These are phyloP conservation scores for Crocodylus rhombifer DNA, from an alignment of 2,797 vertebrate genomes.

Conservation along the genomic window DNA sequence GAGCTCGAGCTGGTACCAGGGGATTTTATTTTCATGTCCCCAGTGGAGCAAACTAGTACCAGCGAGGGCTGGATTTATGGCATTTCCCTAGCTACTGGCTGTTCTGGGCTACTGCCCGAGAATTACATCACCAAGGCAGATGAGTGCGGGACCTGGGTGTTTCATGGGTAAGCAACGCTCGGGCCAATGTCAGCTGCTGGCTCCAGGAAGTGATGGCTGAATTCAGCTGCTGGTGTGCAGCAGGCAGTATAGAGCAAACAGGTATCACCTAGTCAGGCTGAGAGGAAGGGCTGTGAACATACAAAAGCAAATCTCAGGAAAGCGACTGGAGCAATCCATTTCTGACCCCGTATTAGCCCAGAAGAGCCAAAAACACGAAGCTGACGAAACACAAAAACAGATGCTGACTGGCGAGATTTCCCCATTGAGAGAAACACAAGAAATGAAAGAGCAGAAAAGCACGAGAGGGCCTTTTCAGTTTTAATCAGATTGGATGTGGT, in stretches of 20 bases:
- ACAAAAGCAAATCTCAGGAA: background rate
- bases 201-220: background rate
- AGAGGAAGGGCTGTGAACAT: background rate
- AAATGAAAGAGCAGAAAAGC: background rate
- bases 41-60: slow-evolving; percentile 91
- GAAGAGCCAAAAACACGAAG: background rate
- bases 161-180: slow-evolving; percentile 88
- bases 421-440: background rate
- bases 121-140: slow-evolving; percentile 96
- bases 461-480: background rate
- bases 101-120: slow-evolving; percentile 94
- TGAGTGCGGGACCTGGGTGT: slow-evolving; percentile 97
- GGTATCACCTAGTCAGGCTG: background rate
- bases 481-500: fast-evolving
- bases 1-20: slow-evolving; percentile 94
- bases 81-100: slow-evolving; percentile 91
- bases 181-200: fast-evolving
- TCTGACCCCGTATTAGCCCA: background rate
- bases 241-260: background rate
- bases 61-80: slow-evolving; percentile 98
- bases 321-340: background rate
- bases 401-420: background rate
- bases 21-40: slow-evolving; percentile 97
- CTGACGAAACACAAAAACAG: background rate
- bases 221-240: slow-evolving; percentile 3